phyloP scores from a whole-genome alignment of 2,888 invertebrate genomes.

The Autographa gamma region DNA sequence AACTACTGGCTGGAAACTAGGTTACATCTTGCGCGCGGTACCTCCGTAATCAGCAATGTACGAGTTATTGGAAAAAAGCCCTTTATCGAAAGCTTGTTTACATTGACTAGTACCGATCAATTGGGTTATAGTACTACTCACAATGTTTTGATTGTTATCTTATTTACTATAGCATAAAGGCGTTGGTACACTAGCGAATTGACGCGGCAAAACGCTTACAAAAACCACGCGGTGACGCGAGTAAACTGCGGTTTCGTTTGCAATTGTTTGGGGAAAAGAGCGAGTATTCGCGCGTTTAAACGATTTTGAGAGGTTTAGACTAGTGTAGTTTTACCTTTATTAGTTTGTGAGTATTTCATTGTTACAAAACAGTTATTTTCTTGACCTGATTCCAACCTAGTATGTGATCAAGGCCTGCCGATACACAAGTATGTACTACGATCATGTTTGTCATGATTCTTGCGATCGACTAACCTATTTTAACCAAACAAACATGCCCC shows the following conservation, averaged over 20 bases:
- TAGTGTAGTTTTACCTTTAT: neutral
- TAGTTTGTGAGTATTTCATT: neutral
- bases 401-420: constrained; percentile 12
- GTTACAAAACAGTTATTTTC: constrained; percentile 43
- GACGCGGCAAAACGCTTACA: neutral
- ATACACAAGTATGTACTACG: constrained; percentile 41
- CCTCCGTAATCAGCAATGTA: constrained; percentile 22
- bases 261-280: neutral
- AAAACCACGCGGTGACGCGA: neutral
- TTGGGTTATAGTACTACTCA: constrained; percentile 44
- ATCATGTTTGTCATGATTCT: constrained; percentile 33
- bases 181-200: neutral
- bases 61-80: constrained; percentile 35
- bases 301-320: neutral
- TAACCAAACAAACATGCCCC: constrained; percentile 44
- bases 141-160: constrained; percentile 44
- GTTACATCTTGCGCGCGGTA: constrained; percentile 27
- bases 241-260: neutral
- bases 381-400: constrained; percentile 43
- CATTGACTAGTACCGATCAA: constrained; percentile 26
- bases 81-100: constrained; percentile 39
- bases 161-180: constrained; percentile 45
- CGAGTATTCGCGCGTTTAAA: neutral
- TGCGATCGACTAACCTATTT: constrained; percentile 42
- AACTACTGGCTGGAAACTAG: constrained; percentile 28